Conservation (phyloP, 2,113 vertebrate genomes). For the Saguinus midas region DNA sequence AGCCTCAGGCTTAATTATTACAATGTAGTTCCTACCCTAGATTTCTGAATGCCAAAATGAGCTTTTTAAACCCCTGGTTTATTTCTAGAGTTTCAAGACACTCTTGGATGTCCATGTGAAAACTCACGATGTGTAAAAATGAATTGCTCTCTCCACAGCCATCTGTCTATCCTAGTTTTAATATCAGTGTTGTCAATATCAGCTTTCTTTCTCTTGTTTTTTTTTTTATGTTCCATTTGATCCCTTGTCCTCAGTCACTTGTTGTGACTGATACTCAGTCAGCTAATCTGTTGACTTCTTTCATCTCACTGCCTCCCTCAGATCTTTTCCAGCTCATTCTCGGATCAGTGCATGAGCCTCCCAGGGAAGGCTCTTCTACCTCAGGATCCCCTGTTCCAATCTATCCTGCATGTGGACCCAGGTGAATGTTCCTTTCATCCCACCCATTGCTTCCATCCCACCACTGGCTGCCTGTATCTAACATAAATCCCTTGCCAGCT, state of each 20-base stretch:
- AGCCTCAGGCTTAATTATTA: background rate
- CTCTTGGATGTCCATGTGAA: background rate
- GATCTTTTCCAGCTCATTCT: background rate
- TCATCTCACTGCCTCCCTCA: background rate
- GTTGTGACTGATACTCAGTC: background rate
- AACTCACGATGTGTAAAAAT: background rate
- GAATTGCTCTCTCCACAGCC: background rate
- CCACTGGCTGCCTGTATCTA: background rate
- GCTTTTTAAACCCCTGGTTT: background rate
- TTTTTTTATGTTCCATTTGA: background rate
- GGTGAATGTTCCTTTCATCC: background rate
- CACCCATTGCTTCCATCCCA: background rate
- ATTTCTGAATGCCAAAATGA: background rate
- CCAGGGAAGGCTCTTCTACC: background rate
- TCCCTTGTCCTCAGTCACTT: background rate
- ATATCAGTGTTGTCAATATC: background rate
- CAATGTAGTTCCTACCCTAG: background rate
- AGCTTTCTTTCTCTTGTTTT: background rate
- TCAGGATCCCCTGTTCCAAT: background rate
- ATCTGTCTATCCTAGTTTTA: background rate
- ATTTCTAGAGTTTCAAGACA: background rate
- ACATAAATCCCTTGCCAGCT: background rate
- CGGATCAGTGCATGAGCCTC: background rate
- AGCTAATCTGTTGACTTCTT: background rate
- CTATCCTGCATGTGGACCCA: background rate